These are phyloP conservation scores for Aphaenogaster rudis DNA, from an alignment of 1,140 invertebrate genomes.

Conservation along the genomic window DNA sequence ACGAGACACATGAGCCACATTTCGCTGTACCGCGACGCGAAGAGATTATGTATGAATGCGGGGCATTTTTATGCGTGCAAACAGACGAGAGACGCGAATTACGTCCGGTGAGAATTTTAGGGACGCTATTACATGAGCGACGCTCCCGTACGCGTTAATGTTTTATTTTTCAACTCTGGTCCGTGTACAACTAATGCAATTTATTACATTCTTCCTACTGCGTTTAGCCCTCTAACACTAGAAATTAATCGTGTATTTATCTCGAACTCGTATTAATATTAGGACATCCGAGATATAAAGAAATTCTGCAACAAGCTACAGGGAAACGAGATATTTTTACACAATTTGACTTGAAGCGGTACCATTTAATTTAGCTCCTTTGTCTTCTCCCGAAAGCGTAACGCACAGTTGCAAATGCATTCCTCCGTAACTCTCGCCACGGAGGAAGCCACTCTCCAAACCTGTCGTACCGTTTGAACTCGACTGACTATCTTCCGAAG, in stretches of 20 bases:
- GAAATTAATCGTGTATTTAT: background rate
- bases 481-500: slow-evolving; percentile 16
- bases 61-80: slow-evolving; percentile 38
- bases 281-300: background rate
- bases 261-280: background rate
- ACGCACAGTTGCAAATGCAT: background rate
- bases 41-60: slow-evolving; percentile 55
- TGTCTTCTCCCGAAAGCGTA: background rate
- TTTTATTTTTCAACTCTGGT: slow-evolving; percentile 5
- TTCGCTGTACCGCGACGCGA: slow-evolving; percentile 15
- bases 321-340: background rate
- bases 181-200: background rate
- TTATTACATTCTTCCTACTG: background rate
- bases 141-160: slow-evolving; percentile 6
- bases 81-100: slow-evolving; percentile 48
- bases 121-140: slow-evolving; percentile 24
- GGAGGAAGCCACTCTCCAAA: background rate
- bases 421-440: background rate
- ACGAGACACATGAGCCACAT: slow-evolving; percentile 56
- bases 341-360: background rate
- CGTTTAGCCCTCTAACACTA: background rate
- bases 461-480: background rate
- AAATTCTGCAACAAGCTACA: background rate
- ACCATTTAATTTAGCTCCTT: slow-evolving; percentile 14
- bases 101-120: slow-evolving; percentile 42